A percentile compares a stretch with the other conserved stretches of the same genome.
Evolutionary conservation across 1,140 invertebrate species (phyloP).

Genomic region (Diabrotica virgifera): DNA sequence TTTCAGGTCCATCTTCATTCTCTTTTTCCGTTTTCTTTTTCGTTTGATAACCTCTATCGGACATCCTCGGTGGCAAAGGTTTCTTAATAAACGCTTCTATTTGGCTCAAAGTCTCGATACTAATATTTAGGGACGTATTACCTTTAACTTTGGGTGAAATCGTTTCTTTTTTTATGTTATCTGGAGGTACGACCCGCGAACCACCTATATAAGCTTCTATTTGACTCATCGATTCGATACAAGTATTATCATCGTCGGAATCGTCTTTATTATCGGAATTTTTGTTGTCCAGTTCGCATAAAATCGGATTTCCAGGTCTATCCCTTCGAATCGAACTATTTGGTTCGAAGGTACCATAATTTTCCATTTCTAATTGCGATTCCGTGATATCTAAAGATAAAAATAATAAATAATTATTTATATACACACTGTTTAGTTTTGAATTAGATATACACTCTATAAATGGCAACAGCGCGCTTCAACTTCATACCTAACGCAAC

Average conservation of each 20-base stretch:
- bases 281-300: not conserved
- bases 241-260: not conserved
- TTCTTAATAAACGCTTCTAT: conserved; percentile 14
- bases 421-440: no score
- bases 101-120: conserved; percentile 13
- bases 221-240: conserved; percentile 5
- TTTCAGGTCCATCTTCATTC: not conserved
- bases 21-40: not conserved
- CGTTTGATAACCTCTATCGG: not conserved
- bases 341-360: not conserved
- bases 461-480: no score
- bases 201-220: conserved; percentile 3
- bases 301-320: not conserved
- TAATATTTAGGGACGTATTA: not conserved
- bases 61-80: not conserved
- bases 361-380: not conserved
- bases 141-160: no score
- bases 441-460: no score
- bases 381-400: not conserved
- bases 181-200: not conserved
- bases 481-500: no score
- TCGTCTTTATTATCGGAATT: conserved; percentile 5
- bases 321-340: not conserved
- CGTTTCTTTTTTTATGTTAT: not conserved
- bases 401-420: no score